A percentile compares a stretch with the other conserved stretches of the same genome.
Evolutionary conservation across 1,140 invertebrate species (phyloP).

Genomic region (Stenopsyche tienmushanensis): DNA sequence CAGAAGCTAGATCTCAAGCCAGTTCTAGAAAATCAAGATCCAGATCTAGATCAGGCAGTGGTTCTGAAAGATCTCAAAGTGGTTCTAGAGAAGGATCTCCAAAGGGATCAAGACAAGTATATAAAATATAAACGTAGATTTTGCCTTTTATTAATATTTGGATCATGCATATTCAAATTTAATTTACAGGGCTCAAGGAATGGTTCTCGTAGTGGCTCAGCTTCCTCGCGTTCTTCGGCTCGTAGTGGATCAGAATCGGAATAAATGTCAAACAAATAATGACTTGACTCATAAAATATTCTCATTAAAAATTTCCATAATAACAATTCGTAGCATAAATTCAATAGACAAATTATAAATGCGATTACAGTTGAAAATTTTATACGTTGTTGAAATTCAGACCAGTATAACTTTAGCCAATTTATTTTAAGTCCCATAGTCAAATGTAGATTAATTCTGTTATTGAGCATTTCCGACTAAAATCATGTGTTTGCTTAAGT

Average conservation of each 20-base stretch:
- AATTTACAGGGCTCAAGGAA: constrained; percentile 3
- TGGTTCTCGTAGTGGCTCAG: constrained; percentile 36
- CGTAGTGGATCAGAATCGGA: constrained; percentile 36
- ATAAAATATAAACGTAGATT: background rate
- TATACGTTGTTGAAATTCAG: background rate
- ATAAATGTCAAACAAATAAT: too few species aligned
- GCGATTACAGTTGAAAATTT: background rate
- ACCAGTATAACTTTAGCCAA: too few species aligned
- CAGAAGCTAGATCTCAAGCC: constrained; percentile 27
- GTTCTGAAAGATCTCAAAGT: constrained; percentile 49
- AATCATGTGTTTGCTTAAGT: too few species aligned
- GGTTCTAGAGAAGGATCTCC: constrained; percentile 47
- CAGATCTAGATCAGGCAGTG: constrained; percentile 46
- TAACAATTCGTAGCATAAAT: background rate
- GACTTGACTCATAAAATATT: background rate
- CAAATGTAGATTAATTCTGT: too few species aligned
- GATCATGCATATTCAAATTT: background rate
- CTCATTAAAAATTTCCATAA: background rate
- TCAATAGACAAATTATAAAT: background rate
- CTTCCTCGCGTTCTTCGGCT: constrained; percentile 37
- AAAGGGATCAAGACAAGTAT: constrained; percentile 51
- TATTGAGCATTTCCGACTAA: too few species aligned
- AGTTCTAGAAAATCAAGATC: constrained; percentile 43
- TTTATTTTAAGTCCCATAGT: too few species aligned
- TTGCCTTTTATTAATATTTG: background rate